phyloP scores from a whole-genome alignment of 2,888 invertebrate genomes.

The Sesia bembeciformis region DNA sequence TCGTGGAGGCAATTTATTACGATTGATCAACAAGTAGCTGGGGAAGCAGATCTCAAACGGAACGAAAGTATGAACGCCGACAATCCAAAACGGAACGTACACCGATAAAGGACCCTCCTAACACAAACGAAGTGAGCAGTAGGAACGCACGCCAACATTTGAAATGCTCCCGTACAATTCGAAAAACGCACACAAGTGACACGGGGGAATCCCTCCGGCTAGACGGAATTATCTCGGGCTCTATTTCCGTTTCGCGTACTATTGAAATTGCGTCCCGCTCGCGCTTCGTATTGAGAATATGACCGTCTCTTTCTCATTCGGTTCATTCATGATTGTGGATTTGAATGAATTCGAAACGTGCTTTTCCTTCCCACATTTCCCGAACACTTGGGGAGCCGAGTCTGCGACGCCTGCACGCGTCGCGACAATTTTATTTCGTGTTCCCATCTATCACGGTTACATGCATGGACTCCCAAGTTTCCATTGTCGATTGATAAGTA shows the following conservation, averaged over 20 bases:
- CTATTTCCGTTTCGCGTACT: slow-evolving; percentile 74
- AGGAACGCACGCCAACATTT: slow-evolving; percentile 40
- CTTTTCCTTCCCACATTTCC: slow-evolving; percentile 44
- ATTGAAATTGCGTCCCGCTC: slow-evolving; percentile 63
- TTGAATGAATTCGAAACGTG: slow-evolving; percentile 63
- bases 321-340: slow-evolving; percentile 67
- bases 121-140: slow-evolving; percentile 14
- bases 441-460: too few relatives aligned
- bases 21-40: slow-evolving; percentile 73
- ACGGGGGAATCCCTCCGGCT: slow-evolving; percentile 73
- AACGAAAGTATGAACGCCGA: slow-evolving; percentile 55
- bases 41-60: slow-evolving; percentile 45
- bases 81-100: slow-evolving; percentile 16
- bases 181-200: slow-evolving; percentile 72
- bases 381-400: slow-evolving; percentile 33
- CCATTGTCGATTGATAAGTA: too few relatives aligned
- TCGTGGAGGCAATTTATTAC: slow-evolving; percentile 72
- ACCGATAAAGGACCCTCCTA: not conserved
- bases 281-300: slow-evolving; percentile 18
- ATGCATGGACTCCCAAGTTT: too few relatives aligned
- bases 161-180: slow-evolving; percentile 55
- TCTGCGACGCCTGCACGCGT: slow-evolving; percentile 36
- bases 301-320: slow-evolving; percentile 62
- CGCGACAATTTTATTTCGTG: slow-evolving; percentile 5
- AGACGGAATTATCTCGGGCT: slow-evolving; percentile 71